phyloP scores from a whole-genome alignment of 1,140 invertebrate species.

The Drosophila ananassae region DNA sequence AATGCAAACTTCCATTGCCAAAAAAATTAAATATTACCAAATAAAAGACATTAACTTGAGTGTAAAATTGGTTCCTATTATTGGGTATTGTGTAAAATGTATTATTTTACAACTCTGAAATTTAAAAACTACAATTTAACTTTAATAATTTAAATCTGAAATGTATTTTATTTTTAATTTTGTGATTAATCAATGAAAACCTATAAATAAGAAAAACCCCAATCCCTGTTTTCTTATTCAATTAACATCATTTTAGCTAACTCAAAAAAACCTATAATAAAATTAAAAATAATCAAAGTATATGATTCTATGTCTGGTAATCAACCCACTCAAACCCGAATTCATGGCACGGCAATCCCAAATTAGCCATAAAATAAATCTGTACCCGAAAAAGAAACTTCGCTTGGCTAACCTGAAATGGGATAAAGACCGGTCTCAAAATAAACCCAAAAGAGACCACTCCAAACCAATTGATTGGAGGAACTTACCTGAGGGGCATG shows the following conservation, averaged over 20 bases:
- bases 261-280: neutral
- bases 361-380: conserved; percentile 67
- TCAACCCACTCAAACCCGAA: conserved; percentile 23
- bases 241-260: neutral
- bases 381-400: conserved; percentile 41
- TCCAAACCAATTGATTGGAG: no score
- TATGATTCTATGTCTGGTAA: conserved; percentile 9
- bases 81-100: no score
- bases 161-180: no score
- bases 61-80: no score
- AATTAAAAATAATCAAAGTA: neutral
- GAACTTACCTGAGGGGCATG: conserved; percentile 88
- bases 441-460: conserved; percentile 36
- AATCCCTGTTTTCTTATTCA: neutral
- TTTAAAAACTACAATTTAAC: no score
- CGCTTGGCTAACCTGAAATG: conserved; percentile 36
- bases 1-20: no score
- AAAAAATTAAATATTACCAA: no score
- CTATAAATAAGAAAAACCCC: conserved; percentile 1
- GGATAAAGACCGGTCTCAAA: conserved; percentile 35
- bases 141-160: no score
- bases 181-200: no score
- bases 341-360: conserved; percentile 54
- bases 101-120: no score
- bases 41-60: no score